Conservation (phyloP, 2,797 vertebrate genomes). For the Fratercula arctica region DNA sequence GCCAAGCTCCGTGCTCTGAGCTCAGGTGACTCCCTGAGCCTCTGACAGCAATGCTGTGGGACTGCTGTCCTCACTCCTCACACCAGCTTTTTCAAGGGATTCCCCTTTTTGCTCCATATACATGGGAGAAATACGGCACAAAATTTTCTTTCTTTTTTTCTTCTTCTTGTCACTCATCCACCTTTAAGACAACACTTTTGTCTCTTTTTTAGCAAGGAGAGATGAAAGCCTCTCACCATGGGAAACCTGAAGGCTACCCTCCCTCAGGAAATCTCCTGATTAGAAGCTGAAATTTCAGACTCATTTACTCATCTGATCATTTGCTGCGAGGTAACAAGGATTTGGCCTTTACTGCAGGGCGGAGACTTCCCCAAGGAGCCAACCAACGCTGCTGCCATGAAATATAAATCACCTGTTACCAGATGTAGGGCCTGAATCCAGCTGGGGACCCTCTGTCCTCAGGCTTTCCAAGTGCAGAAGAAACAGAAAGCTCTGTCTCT, state of each 20-base stretch:
- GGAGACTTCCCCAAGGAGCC: neutral
- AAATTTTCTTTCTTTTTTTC: neutral
- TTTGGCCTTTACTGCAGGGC: neutral
- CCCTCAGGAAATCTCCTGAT: neutral
- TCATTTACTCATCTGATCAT: neutral
- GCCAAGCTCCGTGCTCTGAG: rapidly evolving
- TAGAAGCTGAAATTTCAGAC: neutral
- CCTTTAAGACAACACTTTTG: neutral
- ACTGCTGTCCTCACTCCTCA: neutral
- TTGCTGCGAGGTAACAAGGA: neutral
- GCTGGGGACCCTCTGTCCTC: neutral
- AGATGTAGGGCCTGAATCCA: neutral
- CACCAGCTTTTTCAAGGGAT: neutral
- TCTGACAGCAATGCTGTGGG: rapidly evolving
- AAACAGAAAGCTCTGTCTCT: neutral
- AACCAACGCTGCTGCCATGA: neutral
- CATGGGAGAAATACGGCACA: neutral
- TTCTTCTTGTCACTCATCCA: too few relatives aligned
- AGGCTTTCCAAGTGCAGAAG: neutral
- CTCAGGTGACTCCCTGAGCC: neutral
- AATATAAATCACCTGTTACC: neutral
- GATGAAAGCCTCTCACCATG: neutral
- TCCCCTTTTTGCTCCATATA: neutral
- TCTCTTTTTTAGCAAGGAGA: neutral
- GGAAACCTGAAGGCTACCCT: neutral